phyloP scores from a whole-genome alignment of 2,888 invertebrate genomes.

The Ctena decussata region DNA sequence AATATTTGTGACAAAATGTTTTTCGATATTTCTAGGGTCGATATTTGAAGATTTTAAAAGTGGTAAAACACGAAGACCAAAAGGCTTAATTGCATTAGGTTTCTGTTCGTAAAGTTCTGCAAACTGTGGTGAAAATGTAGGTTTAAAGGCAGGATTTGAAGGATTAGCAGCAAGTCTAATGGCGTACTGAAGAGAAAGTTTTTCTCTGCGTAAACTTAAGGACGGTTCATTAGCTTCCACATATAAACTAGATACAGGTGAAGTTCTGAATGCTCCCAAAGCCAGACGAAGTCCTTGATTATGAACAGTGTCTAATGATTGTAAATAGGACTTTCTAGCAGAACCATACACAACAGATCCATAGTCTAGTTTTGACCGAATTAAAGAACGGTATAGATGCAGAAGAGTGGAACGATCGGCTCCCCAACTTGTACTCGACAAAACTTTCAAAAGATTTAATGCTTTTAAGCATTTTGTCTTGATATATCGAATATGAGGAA shows the following conservation, averaged over 20 bases:
- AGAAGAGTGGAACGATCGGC: slow-evolving; percentile 38
- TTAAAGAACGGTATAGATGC: slow-evolving; percentile 23
- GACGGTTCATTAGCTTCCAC: slow-evolving; percentile 41
- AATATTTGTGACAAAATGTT: neutral
- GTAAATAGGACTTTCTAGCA: slow-evolving; percentile 47
- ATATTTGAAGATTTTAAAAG: neutral
- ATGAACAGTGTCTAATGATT: slow-evolving; percentile 51
- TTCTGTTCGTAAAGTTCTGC: neutral
- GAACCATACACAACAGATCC: slow-evolving; percentile 48
- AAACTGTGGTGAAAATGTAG: neutral
- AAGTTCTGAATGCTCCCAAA: slow-evolving; percentile 46
- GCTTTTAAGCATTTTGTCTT: slow-evolving; percentile 45
- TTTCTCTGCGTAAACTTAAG: neutral
- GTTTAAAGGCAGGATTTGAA: slow-evolving; percentile 5
- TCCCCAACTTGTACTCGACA: slow-evolving; percentile 44
- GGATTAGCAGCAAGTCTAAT: slow-evolving; percentile 13
- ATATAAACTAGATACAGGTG: slow-evolving; percentile 44
- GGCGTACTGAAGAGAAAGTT: slow-evolving; percentile 20
- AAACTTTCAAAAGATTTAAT: slow-evolving; percentile 48
- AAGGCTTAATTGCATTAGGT: neutral
- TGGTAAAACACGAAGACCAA: slow-evolving; percentile 15
- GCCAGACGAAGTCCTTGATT: slow-evolving; percentile 48
- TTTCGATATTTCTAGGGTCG: neutral
- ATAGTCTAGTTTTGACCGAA: slow-evolving; percentile 58
- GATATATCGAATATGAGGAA: slow-evolving; percentile 42